Evolutionary conservation across 2,888 invertebrate species (phyloP), one percentile per base, ranked within the genome.

Genomic region (Stenoptilia bipunctidactyla): DNA sequence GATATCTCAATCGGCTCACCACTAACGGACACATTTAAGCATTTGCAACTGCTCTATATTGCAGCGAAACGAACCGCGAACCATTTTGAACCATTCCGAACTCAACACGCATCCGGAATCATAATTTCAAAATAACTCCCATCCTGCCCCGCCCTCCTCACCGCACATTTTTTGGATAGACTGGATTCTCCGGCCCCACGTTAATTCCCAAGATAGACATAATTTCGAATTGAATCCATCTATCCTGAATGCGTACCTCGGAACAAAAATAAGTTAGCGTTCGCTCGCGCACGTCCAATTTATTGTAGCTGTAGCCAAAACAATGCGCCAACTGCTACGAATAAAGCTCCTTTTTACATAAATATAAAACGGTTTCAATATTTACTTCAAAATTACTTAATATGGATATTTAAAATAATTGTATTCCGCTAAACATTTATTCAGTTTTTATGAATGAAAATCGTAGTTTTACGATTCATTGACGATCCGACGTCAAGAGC

Each of bases 181-280:
- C 71, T 73, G 77, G 82, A 77, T 72, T 80, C 79, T 75, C 79
- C 77, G 69, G 67, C 66, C 72, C 73, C 66, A 65, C 68, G 82
- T 77, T 80, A 79, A 85, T 85, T 85, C 85, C 85, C 85, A 84
- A 82, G 85, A 82, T 77, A 82, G 75, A 82, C 80, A 84, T 85
- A 85, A 84, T 83, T 85, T 82, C 80, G 83, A 85, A 85, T 85
- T 85, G 85, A 85, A 85, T 84, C 79, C 83, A 84, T 85, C 80
- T 82, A 84, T 85, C 80, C 75, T 72, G 65, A 55, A n/a, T n/a
- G 67, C 68, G 69, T 69, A 66, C 68, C 70, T 74, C 66, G 75
- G 74, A 67, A 76, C 76, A 74, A 75, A 82, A 79, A 80, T 83
- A 79, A 74, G 73, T 75, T 73, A 69, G 66, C 67, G 60, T 60